Evolutionary conservation across 2,888 invertebrate species (phyloP).

Genomic region (Caenorhabditis imperialis): DNA sequence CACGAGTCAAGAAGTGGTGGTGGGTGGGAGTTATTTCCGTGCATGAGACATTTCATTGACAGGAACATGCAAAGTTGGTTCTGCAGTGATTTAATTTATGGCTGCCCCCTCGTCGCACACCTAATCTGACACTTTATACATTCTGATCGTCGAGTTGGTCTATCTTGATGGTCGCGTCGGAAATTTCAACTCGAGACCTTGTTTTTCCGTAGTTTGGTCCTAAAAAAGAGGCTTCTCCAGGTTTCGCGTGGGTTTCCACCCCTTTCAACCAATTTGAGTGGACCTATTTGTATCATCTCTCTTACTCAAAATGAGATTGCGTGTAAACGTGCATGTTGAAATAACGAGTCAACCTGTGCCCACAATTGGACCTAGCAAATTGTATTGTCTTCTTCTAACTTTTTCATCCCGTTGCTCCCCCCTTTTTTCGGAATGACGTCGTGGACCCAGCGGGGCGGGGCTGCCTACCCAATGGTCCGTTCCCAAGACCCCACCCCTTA

Average conservation of each 20-base stretch:
- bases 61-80: conserved; percentile 18
- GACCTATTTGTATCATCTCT: not conserved
- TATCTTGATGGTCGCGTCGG: too few species aligned
- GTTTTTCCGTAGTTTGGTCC: too few species aligned
- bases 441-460: conserved; percentile 36
- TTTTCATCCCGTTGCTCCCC: conserved; percentile 1
- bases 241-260: too few species aligned
- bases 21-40: conserved; percentile 16
- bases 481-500: conserved; percentile 48
- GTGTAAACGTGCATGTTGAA: too few species aligned
- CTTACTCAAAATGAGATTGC: conserved; percentile 6
- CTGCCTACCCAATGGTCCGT: conserved; percentile 45
- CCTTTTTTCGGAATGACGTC: conserved; percentile 29
- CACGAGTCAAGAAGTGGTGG: too few species aligned
- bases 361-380: conserved; percentile 34
- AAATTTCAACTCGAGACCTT: too few species aligned
- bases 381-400: conserved; percentile 30
- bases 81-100: conserved; percentile 20
- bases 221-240: too few species aligned
- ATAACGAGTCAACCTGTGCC: conserved; percentile 37
- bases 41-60: too few species aligned
- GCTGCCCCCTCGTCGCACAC: conserved; percentile 14
- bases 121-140: conserved; percentile 8
- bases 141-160: too few species aligned
- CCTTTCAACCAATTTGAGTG: too few species aligned